phyloP scores from a whole-genome alignment of 2,888 invertebrate species.

The Catocala sponsa region DNA sequence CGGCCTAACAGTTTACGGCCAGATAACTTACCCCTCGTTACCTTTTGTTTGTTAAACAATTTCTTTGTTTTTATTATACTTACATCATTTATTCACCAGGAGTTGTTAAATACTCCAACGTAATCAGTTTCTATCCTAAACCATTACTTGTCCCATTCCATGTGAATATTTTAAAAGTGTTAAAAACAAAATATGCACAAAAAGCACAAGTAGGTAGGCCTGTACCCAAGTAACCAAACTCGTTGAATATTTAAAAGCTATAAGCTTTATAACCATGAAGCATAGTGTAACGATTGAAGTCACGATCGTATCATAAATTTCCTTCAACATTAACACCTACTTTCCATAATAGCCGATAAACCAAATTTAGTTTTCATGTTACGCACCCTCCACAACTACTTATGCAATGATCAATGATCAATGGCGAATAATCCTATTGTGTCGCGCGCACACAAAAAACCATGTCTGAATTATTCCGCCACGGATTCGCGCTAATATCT shows the following conservation, averaged over 20 bases:
- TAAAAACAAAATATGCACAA: not conserved
- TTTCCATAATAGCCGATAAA: conserved; percentile 88
- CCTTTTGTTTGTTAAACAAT: conserved; percentile 76
- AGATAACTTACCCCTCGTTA: conserved; percentile 79
- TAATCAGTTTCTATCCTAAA: no score
- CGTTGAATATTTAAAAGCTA: conserved; percentile 11
- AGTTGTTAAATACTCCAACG: conserved; percentile 5
- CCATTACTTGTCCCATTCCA: no score
- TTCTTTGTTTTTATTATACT: conserved; percentile 66
- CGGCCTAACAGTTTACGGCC: conserved; percentile 77
- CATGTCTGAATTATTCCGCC: conserved; percentile 85
- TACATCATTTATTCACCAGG: conserved; percentile 12
- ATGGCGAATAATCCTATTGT: conserved; percentile 88
- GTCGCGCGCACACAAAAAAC: conserved; percentile 83
- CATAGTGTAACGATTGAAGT: conserved; percentile 74
- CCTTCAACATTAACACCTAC: conserved; percentile 86
- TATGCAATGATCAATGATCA: conserved; percentile 88
- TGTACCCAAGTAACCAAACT: conserved; percentile 2
- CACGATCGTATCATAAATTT: conserved; percentile 84
- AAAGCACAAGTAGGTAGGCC: not conserved
- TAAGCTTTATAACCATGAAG: conserved; percentile 60
- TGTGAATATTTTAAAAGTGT: no score
- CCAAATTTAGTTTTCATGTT: conserved; percentile 88
- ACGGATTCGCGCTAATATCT: conserved; percentile 86
- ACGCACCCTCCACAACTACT: conserved; percentile 84